Percentiles rank a stretch among this genome's conserved stretches.
phyloP scores from a whole-genome alignment of 2,113 vertebrate genomes.

The Actenoides hombroni region DNA sequence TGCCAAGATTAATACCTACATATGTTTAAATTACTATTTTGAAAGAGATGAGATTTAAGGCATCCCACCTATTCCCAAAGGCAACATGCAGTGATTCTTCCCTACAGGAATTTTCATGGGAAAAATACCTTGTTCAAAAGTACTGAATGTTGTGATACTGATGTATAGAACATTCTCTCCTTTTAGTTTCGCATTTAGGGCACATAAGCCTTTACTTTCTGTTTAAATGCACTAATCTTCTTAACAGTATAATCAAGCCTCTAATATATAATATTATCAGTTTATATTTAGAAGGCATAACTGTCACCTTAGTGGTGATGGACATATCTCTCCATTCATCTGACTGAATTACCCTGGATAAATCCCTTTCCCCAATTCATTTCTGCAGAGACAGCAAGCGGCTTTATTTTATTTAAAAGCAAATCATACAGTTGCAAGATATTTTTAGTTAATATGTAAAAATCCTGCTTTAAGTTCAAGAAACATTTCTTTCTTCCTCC shows the following conservation, averaged over 20 bases:
- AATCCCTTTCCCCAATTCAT: slow-evolving; percentile 53
- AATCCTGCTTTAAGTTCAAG: slow-evolving; percentile 16
- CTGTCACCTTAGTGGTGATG: slow-evolving; percentile 16
- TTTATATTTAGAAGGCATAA: slow-evolving; percentile 68
- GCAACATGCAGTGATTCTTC: not conserved
- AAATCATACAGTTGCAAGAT: slow-evolving; percentile 25
- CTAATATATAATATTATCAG: slow-evolving; percentile 57
- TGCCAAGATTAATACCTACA: not conserved
- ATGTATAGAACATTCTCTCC: not conserved
- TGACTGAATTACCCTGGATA: slow-evolving; percentile 54
- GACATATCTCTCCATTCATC: slow-evolving; percentile 64
- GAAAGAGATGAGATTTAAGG: not conserved
- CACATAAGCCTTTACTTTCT: slow-evolving; percentile 48
- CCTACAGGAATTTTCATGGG: not conserved
- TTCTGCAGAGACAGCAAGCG: slow-evolving; percentile 44
- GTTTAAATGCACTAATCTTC: slow-evolving; percentile 63
- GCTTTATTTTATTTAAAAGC: slow-evolving; percentile 59
- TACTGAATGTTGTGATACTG: not conserved
- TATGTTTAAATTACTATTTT: not conserved
- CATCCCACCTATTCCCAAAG: not conserved
- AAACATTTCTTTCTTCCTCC: not conserved
- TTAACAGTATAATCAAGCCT: slow-evolving; percentile 55
- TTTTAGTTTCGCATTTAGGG: slow-evolving; percentile 39
- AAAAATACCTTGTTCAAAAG: slow-evolving; percentile 21
- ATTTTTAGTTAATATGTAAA: slow-evolving; percentile 53